Conservation (phyloP, 2,113 vertebrate genomes). For the Megaleporinus macrocephalus region DNA sequence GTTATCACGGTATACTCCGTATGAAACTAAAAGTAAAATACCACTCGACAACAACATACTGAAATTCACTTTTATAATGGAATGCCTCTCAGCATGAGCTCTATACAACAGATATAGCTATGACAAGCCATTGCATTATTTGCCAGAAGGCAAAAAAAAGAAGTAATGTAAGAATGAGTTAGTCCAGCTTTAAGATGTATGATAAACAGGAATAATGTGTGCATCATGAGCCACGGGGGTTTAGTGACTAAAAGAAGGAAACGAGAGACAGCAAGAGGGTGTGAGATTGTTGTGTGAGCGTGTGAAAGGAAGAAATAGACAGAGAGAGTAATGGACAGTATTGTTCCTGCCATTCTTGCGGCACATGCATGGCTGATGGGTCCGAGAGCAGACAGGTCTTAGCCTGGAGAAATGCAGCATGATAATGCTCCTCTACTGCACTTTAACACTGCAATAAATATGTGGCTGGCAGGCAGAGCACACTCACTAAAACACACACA, state of each 20-base stretch:
- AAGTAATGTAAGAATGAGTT: too few species aligned
- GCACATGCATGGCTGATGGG: not conserved
- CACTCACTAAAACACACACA: conserved; percentile 22
- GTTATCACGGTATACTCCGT: too few species aligned
- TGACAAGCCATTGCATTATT: too few species aligned
- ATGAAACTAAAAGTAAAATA: too few species aligned
- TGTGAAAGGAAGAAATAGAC: not conserved
- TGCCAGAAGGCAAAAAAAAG: too few species aligned
- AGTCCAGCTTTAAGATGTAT: too few species aligned
- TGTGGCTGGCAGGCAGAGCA: conserved; percentile 13
- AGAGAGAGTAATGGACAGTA: conserved; percentile 1
- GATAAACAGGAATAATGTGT: too few species aligned
- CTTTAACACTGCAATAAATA: conserved; percentile 40
- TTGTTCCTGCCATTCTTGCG: not conserved
- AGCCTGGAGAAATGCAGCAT: not conserved
- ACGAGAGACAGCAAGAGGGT: not conserved
- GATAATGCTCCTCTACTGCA: conserved; percentile 21
- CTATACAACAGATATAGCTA: too few species aligned
- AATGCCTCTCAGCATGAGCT: too few species aligned
- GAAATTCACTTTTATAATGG: too few species aligned
- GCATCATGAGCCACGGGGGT: not conserved
- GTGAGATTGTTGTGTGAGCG: not conserved
- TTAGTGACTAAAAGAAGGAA: not conserved
- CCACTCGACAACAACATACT: too few species aligned
- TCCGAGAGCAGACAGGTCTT: conserved; percentile 4